Evolutionary conservation across 2,113 vertebrate genomes (phyloP).

Genomic region (Orthonyx spaldingii): DNA sequence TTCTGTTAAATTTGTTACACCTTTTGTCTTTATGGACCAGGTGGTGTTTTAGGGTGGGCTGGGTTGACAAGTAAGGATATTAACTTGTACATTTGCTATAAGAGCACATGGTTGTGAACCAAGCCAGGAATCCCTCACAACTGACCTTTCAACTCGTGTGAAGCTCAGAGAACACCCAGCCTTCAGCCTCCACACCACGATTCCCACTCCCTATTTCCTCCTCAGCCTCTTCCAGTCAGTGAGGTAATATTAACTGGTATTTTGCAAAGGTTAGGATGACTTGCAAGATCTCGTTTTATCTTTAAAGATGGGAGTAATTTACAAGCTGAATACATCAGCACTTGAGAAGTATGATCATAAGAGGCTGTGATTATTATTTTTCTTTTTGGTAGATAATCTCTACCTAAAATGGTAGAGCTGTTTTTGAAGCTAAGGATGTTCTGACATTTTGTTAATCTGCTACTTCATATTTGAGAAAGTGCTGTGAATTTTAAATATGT

Average conservation of each 20-base stretch:
- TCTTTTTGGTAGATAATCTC: slow-evolving; percentile 37
- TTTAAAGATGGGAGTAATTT: not conserved
- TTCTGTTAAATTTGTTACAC: not conserved
- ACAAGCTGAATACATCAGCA: slow-evolving; percentile 1
- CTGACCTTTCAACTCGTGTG: not conserved
- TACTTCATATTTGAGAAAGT: slow-evolving; percentile 40
- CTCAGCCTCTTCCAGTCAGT: not conserved
- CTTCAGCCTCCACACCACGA: fast-evolving
- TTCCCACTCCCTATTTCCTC: not conserved
- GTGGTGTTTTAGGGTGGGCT: not conserved
- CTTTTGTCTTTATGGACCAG: not conserved
- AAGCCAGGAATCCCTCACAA: not conserved
- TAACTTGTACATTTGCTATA: not conserved
- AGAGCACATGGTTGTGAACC: not conserved
- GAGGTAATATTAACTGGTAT: not conserved
- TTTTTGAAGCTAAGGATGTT: slow-evolving; percentile 47
- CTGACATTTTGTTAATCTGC: slow-evolving; percentile 59
- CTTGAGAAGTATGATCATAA: not conserved
- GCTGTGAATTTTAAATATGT: slow-evolving; percentile 62
- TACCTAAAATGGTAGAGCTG: not conserved
- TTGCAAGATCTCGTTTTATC: not conserved
- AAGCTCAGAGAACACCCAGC: not conserved
- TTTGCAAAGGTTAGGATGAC: not conserved
- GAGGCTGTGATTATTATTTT: not conserved
- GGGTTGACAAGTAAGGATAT: not conserved